Evolutionary conservation across 1,140 invertebrate genomes (phyloP).

Genomic region (Drosophila mojavensis): DNA sequence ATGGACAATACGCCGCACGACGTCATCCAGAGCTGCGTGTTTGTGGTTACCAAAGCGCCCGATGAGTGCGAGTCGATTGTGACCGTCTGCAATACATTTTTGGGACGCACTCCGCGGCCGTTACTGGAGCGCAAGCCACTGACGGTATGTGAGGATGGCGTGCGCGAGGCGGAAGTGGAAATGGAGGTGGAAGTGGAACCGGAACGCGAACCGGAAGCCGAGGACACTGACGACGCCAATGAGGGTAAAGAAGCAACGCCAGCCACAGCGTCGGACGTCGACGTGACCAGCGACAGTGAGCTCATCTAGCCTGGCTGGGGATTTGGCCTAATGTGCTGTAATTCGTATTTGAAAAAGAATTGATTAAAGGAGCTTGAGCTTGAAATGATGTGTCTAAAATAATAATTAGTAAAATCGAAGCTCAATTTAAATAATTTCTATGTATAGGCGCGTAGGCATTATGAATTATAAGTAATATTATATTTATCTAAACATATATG

Average conservation of each 20-base stretch:
- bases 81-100: conserved; percentile 66
- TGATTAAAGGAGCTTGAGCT: background rate
- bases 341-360: too few species aligned
- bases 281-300: conserved; percentile 37
- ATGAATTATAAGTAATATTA: background rate
- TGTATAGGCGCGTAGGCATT: too few species aligned
- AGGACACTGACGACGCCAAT: conserved; percentile 30
- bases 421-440: background rate
- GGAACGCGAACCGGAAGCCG: conserved; percentile 37
- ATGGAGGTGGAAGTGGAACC: conserved; percentile 30
- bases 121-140: conserved; percentile 61
- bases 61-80: conserved; percentile 67
- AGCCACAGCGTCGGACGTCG: conserved; percentile 26
- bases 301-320: conserved; percentile 34
- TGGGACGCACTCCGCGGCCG: conserved; percentile 69
- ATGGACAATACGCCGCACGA: conserved; percentile 74
- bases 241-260: conserved; percentile 16
- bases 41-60: conserved; percentile 55
- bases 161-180: conserved; percentile 44
- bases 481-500: conserved; percentile 1
- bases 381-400: background rate
- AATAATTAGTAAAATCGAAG: background rate
- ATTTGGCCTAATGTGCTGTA: background rate
- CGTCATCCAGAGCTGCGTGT: conserved; percentile 76
- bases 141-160: conserved; percentile 63